These are phyloP conservation scores for Pollenia griseotomentosa DNA, from an alignment of 2,888 invertebrate species.

Conservation along the genomic window DNA sequence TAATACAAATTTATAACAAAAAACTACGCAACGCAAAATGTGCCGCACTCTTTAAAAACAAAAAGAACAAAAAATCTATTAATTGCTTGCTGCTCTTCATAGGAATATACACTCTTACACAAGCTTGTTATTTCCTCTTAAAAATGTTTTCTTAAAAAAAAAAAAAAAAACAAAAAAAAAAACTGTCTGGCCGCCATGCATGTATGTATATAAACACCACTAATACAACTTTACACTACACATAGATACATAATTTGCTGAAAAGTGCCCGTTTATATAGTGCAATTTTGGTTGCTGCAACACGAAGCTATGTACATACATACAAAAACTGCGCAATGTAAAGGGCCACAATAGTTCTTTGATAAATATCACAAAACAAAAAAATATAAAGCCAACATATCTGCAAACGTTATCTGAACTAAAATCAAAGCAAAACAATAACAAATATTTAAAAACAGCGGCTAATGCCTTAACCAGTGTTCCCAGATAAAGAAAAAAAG, in stretches of 20 bases:
- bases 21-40: slow-evolving; percentile 51
- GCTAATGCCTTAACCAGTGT: slow-evolving; percentile 65
- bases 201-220: slow-evolving; percentile 49
- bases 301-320: too few species aligned
- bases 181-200: slow-evolving; percentile 63
- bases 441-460: slow-evolving; percentile 51
- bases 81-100: slow-evolving; percentile 52
- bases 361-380: slow-evolving; percentile 19
- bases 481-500: too few species aligned
- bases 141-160: slow-evolving; percentile 4
- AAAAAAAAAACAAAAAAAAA: slow-evolving; percentile 18
- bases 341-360: not conserved
- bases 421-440: slow-evolving; percentile 13
- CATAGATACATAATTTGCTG: too few species aligned
- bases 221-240: not conserved
- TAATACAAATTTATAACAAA: slow-evolving; percentile 5
- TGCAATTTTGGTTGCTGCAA: too few species aligned
- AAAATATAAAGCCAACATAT: slow-evolving; percentile 21
- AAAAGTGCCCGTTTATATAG: too few species aligned
- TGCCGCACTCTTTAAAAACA: slow-evolving; percentile 11
- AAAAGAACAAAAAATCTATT: not conserved
- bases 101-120: not conserved
- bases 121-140: not conserved
- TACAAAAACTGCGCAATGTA: too few species aligned
- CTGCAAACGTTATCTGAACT: slow-evolving; percentile 51